A percentile compares a stretch with the other conserved stretches of the same genome.
Conservation (phyloP, 2,113 vertebrate species). For the Heterotilapia buettikoferi region DNA sequence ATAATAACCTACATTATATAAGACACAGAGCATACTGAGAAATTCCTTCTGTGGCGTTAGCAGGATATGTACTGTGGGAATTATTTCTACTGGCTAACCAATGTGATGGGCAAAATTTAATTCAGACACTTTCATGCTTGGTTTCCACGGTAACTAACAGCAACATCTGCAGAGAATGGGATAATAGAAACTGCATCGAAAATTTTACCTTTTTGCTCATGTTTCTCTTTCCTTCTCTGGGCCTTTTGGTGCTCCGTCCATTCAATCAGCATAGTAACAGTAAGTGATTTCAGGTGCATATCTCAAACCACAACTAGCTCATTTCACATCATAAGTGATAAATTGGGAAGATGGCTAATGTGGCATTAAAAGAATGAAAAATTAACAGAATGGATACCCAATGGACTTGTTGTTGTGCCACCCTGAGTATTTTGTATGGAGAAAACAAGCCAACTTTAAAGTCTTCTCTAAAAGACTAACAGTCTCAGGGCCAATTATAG, state of each 20-base stretch:
- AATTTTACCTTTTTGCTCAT: not conserved
- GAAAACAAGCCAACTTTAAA: not conserved
- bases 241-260: not conserved
- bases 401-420: not conserved
- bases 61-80: not conserved
- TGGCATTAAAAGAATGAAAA: not conserved
- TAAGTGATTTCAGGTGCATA: not conserved
- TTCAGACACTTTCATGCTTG: not conserved
- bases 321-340: not conserved
- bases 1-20: not conserved
- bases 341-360: not conserved
- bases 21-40: not conserved
- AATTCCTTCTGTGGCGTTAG: not conserved
- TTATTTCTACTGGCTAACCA: not conserved
- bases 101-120: not conserved
- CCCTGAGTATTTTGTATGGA: not conserved
- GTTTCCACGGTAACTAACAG: slow-evolving; percentile 19
- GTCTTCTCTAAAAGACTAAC: not conserved
- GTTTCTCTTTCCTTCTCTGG: not conserved
- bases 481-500: not conserved
- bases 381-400: not conserved
- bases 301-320: not conserved
- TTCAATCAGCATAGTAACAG: not conserved
- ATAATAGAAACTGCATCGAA: not conserved
- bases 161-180: not conserved